These are phyloP conservation scores for Neodiprion pinetum DNA, from an alignment of 1,140 invertebrate genomes.

Conservation along the genomic window DNA sequence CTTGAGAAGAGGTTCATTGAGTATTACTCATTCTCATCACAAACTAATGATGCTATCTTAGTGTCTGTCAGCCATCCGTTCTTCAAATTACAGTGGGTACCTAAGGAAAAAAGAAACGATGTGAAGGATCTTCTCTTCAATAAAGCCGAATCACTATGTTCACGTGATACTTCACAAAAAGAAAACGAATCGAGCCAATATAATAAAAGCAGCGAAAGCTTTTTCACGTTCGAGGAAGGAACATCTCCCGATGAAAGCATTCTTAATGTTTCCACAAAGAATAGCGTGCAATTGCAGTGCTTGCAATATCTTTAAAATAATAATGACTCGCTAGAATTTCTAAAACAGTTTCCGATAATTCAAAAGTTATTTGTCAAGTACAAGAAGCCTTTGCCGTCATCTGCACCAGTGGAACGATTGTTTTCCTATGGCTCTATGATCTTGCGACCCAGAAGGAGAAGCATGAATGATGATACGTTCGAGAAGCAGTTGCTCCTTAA, in stretches of 20 bases:
- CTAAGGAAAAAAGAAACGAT: slow-evolving; percentile 10
- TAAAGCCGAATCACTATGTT: neutral
- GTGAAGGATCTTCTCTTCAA: neutral
- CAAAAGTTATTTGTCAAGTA: slow-evolving; percentile 11
- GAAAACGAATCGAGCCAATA: neutral
- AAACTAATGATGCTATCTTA: slow-evolving; percentile 26
- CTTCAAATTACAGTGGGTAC: slow-evolving; percentile 25
- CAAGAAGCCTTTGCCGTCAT: slow-evolving; percentile 12
- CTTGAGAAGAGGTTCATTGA: slow-evolving; percentile 13
- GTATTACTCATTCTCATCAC: slow-evolving; percentile 4
- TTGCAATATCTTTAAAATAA: slow-evolving; percentile 25
- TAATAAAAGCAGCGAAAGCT: neutral
- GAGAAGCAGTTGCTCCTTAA: neutral
- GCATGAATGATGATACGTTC: neutral
- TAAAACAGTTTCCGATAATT: slow-evolving; percentile 17
- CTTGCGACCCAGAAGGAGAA: neutral
- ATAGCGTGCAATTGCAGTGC: slow-evolving; percentile 22
- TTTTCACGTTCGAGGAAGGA: neutral
- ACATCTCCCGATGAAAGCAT: neutral
- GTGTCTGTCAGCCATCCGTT: slow-evolving; percentile 25
- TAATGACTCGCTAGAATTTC: slow-evolving; percentile 13
- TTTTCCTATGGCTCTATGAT: slow-evolving; percentile 11
- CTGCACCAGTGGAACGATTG: neutral
- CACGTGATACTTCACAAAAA: neutral
- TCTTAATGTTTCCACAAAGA: slow-evolving; percentile 15